These are phyloP conservation scores for Hemitrygon akajei DNA, from an alignment of 2,797 vertebrate species.

Conservation along the genomic window DNA sequence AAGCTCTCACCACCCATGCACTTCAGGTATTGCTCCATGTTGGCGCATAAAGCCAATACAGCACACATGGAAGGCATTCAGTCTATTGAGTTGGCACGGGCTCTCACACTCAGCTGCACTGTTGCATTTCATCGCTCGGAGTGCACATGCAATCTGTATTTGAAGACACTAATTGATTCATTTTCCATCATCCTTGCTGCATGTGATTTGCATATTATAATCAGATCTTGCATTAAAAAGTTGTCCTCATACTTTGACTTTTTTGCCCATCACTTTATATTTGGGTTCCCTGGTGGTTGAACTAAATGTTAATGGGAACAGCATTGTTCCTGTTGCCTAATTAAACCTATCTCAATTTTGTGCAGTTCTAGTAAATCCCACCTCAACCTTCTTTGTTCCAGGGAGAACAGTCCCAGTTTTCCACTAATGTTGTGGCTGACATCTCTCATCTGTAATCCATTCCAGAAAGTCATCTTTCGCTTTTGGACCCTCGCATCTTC, in stretches of 20 bases:
- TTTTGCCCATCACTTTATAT: neutral
- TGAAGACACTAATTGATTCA: neutral
- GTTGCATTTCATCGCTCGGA: no score
- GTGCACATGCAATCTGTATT: no score
- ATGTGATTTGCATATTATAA: neutral
- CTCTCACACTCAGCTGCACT: no score
- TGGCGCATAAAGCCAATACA: no score
- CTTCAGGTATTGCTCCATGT: no score
- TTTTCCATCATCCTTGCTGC: neutral
- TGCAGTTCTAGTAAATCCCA: neutral
- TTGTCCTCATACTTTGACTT: neutral
- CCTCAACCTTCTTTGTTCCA: neutral
- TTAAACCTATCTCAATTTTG: neutral
- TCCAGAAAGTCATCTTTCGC: neutral
- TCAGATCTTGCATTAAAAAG: neutral
- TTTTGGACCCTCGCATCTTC: neutral
- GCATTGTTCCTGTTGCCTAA: neutral
- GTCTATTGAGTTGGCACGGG: no score
- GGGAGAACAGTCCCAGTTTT: neutral
- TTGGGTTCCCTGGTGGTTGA: neutral
- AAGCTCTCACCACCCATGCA: no score
- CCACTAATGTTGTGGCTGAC: neutral
- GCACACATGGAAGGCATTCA: no score
- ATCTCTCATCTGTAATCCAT: neutral
- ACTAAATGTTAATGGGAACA: neutral